These are phyloP conservation scores for Nomada goodeniana DNA, from an alignment of 2,888 invertebrate species.

Conservation along the genomic window DNA sequence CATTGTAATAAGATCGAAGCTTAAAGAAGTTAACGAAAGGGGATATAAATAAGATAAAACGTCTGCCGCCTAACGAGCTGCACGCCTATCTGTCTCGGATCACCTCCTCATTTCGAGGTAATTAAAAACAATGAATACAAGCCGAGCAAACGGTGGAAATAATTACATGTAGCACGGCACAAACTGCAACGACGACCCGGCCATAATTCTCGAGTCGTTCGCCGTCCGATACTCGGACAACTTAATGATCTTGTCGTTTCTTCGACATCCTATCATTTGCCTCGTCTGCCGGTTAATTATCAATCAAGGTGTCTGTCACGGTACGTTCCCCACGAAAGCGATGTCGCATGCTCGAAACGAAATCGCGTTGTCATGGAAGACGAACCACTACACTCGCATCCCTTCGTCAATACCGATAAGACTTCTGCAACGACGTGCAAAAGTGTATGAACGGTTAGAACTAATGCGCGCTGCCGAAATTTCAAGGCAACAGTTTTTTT, in stretches of 20 bases:
- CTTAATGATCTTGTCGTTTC: slow-evolving; percentile 40
- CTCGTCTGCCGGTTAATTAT: slow-evolving; percentile 46
- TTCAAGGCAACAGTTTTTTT: too few species aligned
- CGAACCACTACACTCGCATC: too few species aligned
- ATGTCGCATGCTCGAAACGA: background rate
- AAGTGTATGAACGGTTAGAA: too few species aligned
- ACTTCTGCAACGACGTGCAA: too few species aligned
- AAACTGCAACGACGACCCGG: slow-evolving; percentile 30
- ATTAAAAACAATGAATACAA: slow-evolving; percentile 52
- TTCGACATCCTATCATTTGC: slow-evolving; percentile 45
- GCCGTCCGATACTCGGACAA: slow-evolving; percentile 31
- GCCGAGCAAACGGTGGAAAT: slow-evolving; percentile 46
- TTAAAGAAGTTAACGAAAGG: background rate
- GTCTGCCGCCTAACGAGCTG: slow-evolving; percentile 40
- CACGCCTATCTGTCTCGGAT: slow-evolving; percentile 33
- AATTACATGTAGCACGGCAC: slow-evolving; percentile 42
- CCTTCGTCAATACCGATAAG: too few species aligned
- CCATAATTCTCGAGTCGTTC: slow-evolving; percentile 48
- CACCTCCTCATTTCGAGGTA: slow-evolving; percentile 39
- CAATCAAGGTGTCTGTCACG: slow-evolving; percentile 29
- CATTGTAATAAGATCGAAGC: slow-evolving; percentile 2
- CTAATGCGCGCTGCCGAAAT: too few species aligned
- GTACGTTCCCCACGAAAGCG: background rate
- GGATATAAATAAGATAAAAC: slow-evolving; percentile 2
- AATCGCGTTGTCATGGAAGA: background rate